A percentile compares a stretch with the other conserved stretches of the same genome.
Evolutionary conservation across 1,140 invertebrate species (phyloP).

Genomic region (Holcopasites calliopsidis): DNA sequence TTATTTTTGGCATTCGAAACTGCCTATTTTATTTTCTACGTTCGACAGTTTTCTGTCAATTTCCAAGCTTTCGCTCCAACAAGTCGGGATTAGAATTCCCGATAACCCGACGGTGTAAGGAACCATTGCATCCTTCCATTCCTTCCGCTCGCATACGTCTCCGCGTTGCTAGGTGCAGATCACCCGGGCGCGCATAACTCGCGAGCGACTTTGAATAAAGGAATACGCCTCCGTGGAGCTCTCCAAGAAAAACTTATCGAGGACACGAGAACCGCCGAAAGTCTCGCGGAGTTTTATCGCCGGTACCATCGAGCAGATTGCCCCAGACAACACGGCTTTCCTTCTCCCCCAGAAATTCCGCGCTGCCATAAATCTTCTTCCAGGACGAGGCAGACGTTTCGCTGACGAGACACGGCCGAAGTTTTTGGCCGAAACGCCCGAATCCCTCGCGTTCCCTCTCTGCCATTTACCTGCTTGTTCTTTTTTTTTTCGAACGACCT

Average conservation of each 20-base stretch:
- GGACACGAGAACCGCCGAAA: not conserved
- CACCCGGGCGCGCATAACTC: not conserved
- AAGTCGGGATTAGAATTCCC: too few species aligned
- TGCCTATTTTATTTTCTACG: too few species aligned
- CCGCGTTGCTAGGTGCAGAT: not conserved
- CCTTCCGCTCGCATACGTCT: too few species aligned
- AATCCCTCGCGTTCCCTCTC: too few species aligned
- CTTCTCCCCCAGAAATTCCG: too few species aligned
- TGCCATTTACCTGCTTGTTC: too few species aligned
- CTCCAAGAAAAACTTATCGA: not conserved
- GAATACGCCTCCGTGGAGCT: not conserved
- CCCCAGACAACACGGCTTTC: not conserved
- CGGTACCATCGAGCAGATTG: not conserved
- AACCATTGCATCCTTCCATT: not conserved
- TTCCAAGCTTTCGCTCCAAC: too few species aligned
- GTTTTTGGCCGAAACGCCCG: too few species aligned
- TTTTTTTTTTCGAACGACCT: constrained; percentile 10
- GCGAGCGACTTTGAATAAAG: not conserved
- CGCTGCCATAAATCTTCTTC: not conserved
- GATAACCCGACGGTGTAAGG: too few species aligned
- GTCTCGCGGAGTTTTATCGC: not conserved
- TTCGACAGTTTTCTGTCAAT: too few species aligned
- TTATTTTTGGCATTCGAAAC: too few species aligned
- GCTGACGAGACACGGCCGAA: not conserved
- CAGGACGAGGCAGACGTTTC: not conserved